Evolutionary conservation across 2,113 vertebrate genomes (phyloP), one percentile per base, ranked within the genome.

Genomic region (Xyrauchen texanus): DNA sequence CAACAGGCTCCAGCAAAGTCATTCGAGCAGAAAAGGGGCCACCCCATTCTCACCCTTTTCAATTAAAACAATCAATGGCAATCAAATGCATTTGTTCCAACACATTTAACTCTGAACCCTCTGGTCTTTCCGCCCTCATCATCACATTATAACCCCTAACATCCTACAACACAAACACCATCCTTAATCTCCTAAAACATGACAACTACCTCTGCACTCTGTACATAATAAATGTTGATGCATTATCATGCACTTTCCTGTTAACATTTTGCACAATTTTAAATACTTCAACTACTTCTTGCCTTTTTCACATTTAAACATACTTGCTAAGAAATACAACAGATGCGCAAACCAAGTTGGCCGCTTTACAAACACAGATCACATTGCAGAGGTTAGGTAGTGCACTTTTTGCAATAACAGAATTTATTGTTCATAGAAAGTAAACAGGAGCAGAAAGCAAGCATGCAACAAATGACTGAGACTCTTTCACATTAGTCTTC

Each of bases 21-120:
- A 34, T 1, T 34, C 21, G 21, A 34, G 21, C 21, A 34, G 21
- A 34, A 34, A 34, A 34, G 21, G 58, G 60, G 68, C 49, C n/a
- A 34, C 9, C 58, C 77, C 57, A 63, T n/a, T 53, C 74, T 65
- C 74, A 45, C 62, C 62, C 62, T 55, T 49, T 76, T 76, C 74
- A 76, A 65, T 76, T 76, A 76, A 76, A 76, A 65, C 74, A 65
- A 76, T 76, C 74, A 55, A 76, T 76, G 74, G 6, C 62, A 44
- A 76, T 76, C 49, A 65, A 76, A 76, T 21, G 49, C 49, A 76
- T 76, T 76, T 76, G 74, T 76, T 76, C 74, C 74, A 45, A 76
- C 3, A 76, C 74, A 76, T 76, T 76, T 76, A 76, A 76, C 74
- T 76, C 74, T 76, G 47, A 66, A 76, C 49, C 60, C 72, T 74